Base-by-base conservation (phyloP, 2,888 invertebrate species). In the Anorthoa munda region DNA sequence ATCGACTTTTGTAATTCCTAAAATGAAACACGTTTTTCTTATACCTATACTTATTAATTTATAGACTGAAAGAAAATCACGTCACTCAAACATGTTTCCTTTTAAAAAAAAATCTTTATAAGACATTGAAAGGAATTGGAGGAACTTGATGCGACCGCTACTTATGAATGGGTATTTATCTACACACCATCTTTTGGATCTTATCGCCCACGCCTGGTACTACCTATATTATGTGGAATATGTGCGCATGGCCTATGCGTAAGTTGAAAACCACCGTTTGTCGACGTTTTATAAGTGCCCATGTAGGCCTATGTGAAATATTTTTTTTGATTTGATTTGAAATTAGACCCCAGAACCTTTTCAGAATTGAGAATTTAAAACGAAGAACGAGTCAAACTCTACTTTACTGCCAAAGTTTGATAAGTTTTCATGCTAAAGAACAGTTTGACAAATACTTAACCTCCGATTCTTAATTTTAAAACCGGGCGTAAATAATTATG, bases 1-100 rank as follows among this genome's bases (percentile, higher is more conserved):
- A 23, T 23, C 0, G 31, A 46, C n/a, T 46, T 67, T 53, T 13
- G 17, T n/a, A 23, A 39, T 65, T 58, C 50, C 45, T 9, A 46
- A 53, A 46, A 66, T 67, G 0, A 53, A 48, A 53, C 4, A 53
- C 21, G 48, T 59, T n/a, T 66, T 26, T 11, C 26, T 4, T 2
- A 26, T 26, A 4, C 26, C 2, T 26, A 26, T 26, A 48, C 17
- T 26, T 51, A n/a, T 23, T n/a, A 51, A 39, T 48, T 59, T 26
- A 15, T 45, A 13, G 9, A n/a, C 23, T 68, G 17, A 46, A 63
- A 18, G 31, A 13, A 50, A 48, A n/a, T 2, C 2, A 15, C 2
- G 78, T 59, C 51, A 39, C n/a, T 48, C n/a, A 59, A 64, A 51
- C 4, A 15, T 9, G 11, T 68, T 51, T 76, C 21, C 15, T 56